phyloP scores from a whole-genome alignment of 2,888 invertebrate species.

The Ornithoptera alexandrae region DNA sequence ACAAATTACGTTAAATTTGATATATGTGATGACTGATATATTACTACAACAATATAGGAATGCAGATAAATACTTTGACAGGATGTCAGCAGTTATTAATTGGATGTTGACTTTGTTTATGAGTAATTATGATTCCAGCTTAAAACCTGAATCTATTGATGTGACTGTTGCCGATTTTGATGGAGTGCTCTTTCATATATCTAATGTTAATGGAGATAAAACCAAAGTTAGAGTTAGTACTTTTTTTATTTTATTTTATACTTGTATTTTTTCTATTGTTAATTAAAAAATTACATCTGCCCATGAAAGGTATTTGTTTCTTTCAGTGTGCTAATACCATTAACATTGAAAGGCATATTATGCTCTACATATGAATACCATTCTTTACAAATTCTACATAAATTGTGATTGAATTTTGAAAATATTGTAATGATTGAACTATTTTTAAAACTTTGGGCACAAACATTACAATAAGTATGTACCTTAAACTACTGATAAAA shows the following conservation, averaged over 20 bases:
- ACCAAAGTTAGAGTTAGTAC: slow-evolving; percentile 95
- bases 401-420: background rate
- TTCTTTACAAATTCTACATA: background rate
- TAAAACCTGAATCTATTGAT: slow-evolving; percentile 97
- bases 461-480: too few relatives aligned
- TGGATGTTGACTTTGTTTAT: slow-evolving; percentile 28
- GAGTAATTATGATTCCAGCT: slow-evolving; percentile 80
- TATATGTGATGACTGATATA: slow-evolving; percentile 34
- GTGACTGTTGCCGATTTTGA: slow-evolving; percentile 98
- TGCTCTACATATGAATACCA: background rate
- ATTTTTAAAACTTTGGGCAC: too few relatives aligned
- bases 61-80: slow-evolving; percentile 35
- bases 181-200: slow-evolving; percentile 98
- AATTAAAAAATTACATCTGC: too few relatives aligned
- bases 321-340: background rate
- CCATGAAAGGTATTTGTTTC: background rate
- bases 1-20: slow-evolving; percentile 51
- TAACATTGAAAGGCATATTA: background rate
- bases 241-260: background rate
- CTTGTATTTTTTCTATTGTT: background rate
- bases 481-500: too few relatives aligned
- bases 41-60: slow-evolving; percentile 33
- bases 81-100: slow-evolving; percentile 45
- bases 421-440: background rate
- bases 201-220: slow-evolving; percentile 97